Conservation (phyloP, 2,113 vertebrate species). For the Gorsachius goisagi region DNA sequence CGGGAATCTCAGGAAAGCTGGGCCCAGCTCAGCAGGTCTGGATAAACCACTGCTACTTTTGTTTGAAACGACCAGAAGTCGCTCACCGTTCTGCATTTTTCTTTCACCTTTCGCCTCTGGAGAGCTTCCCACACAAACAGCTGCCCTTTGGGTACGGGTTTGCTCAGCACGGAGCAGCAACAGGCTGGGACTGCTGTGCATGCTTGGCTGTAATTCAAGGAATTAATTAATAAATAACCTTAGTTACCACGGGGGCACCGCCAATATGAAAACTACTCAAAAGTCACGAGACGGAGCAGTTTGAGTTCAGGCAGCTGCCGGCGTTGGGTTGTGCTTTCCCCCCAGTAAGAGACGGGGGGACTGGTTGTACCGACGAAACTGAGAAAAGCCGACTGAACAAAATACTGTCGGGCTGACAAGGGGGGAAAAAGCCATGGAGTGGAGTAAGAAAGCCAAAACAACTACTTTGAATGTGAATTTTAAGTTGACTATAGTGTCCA, state of each 20-base stretch:
- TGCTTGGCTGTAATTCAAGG: not conserved
- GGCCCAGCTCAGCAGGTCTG: not conserved
- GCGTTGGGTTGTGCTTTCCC: not conserved
- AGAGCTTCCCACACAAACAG: not conserved
- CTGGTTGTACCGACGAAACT: not conserved
- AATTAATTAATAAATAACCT: not conserved
- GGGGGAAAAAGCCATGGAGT: not conserved
- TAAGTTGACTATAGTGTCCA: not conserved
- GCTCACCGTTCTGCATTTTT: not conserved
- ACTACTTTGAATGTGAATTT: not conserved
- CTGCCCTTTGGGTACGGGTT: not conserved
- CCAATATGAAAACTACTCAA: not conserved
- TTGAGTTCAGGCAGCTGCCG: not conserved
- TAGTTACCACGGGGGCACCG: not conserved
- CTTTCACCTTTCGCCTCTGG: not conserved
- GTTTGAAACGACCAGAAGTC: not conserved
- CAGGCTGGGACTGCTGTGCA: not conserved
- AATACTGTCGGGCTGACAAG: not conserved
- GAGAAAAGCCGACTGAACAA: not conserved
- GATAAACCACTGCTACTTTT: not conserved
- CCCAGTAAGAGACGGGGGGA: fast-evolving
- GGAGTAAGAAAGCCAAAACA: not conserved
- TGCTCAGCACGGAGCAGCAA: not conserved
- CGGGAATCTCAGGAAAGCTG: not conserved
- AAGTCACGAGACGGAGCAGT: not conserved